Percentiles rank a stretch among this genome's conserved stretches.
Conservation (phyloP, 2,113 vertebrate genomes). For the Scalopus aquaticus region DNA sequence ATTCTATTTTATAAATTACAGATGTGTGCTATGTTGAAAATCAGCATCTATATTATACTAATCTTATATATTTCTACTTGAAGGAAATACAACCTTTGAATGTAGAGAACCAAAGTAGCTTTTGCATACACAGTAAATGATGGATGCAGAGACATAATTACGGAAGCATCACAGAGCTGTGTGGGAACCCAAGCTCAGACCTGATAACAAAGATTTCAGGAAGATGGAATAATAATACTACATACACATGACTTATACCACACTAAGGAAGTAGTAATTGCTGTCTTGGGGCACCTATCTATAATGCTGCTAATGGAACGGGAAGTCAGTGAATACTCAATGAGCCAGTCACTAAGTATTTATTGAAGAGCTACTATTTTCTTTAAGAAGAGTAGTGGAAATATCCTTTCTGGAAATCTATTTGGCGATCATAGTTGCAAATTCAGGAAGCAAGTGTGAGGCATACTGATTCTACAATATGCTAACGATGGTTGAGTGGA, state of each 20-base stretch:
- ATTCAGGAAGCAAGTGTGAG: background rate
- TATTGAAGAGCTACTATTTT: background rate
- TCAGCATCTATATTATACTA: background rate
- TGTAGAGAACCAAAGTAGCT: background rate
- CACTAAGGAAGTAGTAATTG: background rate
- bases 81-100: background rate
- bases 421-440: background rate
- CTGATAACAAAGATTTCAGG: background rate
- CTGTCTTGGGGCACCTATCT: background rate
- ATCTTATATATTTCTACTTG: background rate
- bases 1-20: too few species aligned
- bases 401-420: background rate
- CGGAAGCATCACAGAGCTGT: rapidly evolving
- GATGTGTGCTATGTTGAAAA: background rate
- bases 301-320: background rate
- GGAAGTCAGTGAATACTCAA: background rate
- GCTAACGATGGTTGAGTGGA: too few species aligned
- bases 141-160: background rate
- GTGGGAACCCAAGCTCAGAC: background rate
- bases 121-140: background rate
- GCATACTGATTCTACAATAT: background rate
- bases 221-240: background rate
- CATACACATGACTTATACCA: background rate
- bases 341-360: background rate
- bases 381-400: background rate